Base-by-base conservation (phyloP, 2,888 invertebrate genomes). In the Pheosia tremula region DNA sequence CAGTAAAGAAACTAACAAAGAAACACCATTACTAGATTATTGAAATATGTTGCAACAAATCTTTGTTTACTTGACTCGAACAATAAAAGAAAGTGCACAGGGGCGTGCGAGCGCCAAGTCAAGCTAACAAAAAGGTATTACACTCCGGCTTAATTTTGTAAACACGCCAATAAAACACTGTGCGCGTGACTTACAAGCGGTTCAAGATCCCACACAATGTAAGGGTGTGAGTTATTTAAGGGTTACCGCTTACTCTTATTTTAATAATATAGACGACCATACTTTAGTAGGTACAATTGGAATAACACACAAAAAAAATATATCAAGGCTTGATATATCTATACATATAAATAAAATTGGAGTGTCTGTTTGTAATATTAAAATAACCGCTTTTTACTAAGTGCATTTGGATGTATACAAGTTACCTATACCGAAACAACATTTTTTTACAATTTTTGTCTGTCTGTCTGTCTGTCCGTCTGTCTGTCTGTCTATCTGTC, bases 151-250 rank as follows among this genome's bases (percentile, higher is more conserved):
- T 74, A 77, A 75, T 75, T 75, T 75, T 45, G 77, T 75, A 81
- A 81, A 81, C 82, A 79, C 9, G 60, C 55, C 72, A 75, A 79
- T 81, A 79, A 81, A 81, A 60, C 58, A 67, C 65, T 62, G 59
- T 65, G 80, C 74, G 75, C 80, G 80, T 81, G 80, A 81, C 80
- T 81, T 78, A 64, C 61, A 61, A 58, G 53, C 64, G 64, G 37
- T 67, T 66, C 59, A 67, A 63, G 62, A 61, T 39, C 37, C 43
- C 59, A 49, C 76, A 82, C 82, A 82, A 65, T 77, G 80, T 82
- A 77, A 70, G n/a, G 49, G 7, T 58, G 50, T 36, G 57, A 61
- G 56, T 56, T 56, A 10, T 37, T 5, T 2, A 3, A 56, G 56
- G 56, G 56, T 5, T 45, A 13, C 38, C 39, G n/a, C 5, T 37